Evolutionary conservation across 2,797 vertebrate genomes (phyloP).

Genomic region (Coracias cyanogaster): DNA sequence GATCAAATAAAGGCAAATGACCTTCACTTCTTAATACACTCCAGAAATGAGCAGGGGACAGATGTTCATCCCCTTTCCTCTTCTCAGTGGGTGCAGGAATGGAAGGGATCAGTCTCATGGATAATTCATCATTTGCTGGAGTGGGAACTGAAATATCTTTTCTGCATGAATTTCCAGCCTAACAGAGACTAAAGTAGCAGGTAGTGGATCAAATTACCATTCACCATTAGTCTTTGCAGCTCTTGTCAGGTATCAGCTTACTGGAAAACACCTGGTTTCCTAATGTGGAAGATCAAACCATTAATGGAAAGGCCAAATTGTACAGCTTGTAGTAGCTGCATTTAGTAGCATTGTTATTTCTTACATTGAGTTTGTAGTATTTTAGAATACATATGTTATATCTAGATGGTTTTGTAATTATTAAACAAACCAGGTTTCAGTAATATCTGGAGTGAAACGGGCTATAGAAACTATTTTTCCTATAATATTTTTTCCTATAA

Average conservation of each 20-base stretch:
- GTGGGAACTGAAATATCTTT: neutral
- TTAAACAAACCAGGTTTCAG: neutral
- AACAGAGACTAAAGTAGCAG: neutral
- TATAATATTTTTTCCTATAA: neutral
- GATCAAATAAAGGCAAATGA: neutral
- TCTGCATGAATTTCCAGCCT: neutral
- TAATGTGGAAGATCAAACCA: neutral
- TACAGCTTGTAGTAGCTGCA: neutral
- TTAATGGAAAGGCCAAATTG: neutral
- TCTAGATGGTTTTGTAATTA: neutral
- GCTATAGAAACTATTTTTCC: neutral
- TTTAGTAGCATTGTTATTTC: neutral
- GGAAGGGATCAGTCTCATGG: neutral
- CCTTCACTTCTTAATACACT: neutral
- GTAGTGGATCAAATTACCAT: neutral
- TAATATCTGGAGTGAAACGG: neutral
- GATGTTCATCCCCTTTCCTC: neutral
- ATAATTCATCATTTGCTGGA: neutral
- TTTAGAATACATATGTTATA: neutral
- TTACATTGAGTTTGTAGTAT: neutral
- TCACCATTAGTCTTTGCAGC: neutral
- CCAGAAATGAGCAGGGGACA: neutral
- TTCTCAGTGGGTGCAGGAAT: neutral
- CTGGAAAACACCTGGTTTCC: neutral
- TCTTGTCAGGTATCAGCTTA: neutral